Percentiles rank a stretch among this genome's conserved stretches.
These are phyloP conservation scores for Stercorarius parasiticus DNA, from an alignment of 2,113 vertebrate species.

Conservation along the genomic window DNA sequence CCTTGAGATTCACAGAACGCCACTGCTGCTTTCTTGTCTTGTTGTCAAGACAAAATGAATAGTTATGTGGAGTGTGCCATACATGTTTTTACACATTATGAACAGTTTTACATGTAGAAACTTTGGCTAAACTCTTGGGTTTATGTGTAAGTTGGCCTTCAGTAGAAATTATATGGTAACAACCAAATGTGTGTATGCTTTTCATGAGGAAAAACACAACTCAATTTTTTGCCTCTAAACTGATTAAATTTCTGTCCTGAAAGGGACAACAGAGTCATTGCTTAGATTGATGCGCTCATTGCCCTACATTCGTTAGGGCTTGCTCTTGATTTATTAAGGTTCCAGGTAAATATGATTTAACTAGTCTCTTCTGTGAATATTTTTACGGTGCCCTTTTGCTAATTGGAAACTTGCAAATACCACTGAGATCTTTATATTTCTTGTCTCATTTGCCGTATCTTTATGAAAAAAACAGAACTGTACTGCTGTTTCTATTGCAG, in stretches of 20 bases:
- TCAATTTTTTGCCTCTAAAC: slow-evolving; percentile 21
- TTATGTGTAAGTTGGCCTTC: background rate
- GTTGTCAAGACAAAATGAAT: background rate
- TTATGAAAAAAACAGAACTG: background rate
- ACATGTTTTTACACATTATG: background rate
- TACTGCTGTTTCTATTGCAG: background rate
- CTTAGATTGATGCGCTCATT: slow-evolving; percentile 40
- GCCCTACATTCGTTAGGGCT: background rate
- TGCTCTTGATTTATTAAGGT: slow-evolving; percentile 61
- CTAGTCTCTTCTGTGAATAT: slow-evolving; percentile 1
- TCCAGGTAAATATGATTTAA: slow-evolving; percentile 23
- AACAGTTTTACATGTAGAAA: background rate
- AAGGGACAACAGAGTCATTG: slow-evolving; percentile 24
- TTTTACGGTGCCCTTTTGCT: slow-evolving; percentile 41
- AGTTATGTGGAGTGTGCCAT: background rate
- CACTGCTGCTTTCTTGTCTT: background rate
- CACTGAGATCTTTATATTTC: background rate
- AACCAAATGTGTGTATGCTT: background rate
- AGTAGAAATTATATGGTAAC: background rate
- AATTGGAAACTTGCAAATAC: slow-evolving; percentile 53
- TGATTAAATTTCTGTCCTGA: slow-evolving; percentile 38
- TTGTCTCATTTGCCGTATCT: background rate
- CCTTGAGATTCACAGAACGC: background rate
- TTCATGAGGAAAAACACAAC: background rate
- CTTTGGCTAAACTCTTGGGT: background rate